These are phyloP conservation scores for Mycalesis mineus DNA, from an alignment of 2,888 invertebrate genomes.

Conservation along the genomic window DNA sequence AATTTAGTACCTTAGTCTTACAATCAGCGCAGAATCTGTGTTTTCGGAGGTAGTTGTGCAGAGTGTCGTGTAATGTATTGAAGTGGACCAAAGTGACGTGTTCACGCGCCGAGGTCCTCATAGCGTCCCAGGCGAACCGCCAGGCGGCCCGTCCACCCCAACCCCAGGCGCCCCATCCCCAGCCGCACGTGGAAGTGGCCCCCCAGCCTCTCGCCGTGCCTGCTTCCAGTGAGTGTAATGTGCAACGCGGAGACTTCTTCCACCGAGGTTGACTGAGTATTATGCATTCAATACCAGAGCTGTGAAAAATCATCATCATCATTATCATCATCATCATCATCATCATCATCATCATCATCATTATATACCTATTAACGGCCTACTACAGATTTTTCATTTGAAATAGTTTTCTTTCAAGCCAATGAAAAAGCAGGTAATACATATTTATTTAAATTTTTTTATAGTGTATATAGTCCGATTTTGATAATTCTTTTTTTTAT, in stretches of 20 bases:
- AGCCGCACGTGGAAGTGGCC: slow-evolving; percentile 85
- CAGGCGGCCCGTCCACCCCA: slow-evolving; percentile 81
- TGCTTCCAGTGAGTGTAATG: slow-evolving; percentile 92
- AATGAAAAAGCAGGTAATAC: no score
- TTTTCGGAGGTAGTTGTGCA: slow-evolving; percentile 93
- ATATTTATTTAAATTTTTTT: no score
- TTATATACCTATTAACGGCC: no score
- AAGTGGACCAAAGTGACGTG: slow-evolving; percentile 93
- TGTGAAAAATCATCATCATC: no score
- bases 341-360: no score
- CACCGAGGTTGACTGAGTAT: slow-evolving; percentile 89
- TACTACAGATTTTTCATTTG: no score
- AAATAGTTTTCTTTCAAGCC: no score
- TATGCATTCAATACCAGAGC: slow-evolving; percentile 85
- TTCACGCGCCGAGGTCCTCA: slow-evolving; percentile 87
- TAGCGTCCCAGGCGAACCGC: slow-evolving; percentile 91
- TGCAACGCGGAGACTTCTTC: slow-evolving; percentile 93
- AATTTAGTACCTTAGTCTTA: slow-evolving; percentile 94
- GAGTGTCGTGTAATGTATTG: slow-evolving; percentile 88
- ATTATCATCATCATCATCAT: no score
- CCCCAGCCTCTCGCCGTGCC: slow-evolving; percentile 86
- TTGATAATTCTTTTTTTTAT: no score
- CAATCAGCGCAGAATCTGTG: slow-evolving; percentile 97
- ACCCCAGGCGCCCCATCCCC: slow-evolving; percentile 88
- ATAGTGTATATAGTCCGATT: no score